A percentile compares a stretch with the other conserved stretches of the same genome.
phyloP scores from a whole-genome alignment of 2,797 vertebrate genomes.

The Tragopan temminckii region DNA sequence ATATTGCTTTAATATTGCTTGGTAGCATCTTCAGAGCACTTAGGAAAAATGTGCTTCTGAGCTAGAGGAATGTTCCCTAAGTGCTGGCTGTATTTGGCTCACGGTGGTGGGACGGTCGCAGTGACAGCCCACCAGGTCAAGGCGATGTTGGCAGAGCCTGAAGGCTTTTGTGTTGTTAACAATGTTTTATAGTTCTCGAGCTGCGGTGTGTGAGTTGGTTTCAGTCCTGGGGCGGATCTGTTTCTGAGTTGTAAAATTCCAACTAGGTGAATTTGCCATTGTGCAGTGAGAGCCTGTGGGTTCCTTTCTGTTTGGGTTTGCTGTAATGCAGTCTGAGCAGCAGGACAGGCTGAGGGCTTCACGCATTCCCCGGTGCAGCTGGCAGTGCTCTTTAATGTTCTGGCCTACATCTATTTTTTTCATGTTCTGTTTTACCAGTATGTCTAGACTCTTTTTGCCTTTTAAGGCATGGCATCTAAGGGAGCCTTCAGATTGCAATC shows the following conservation, averaged over 20 bases:
- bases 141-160: not conserved
- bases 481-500: slow-evolving; percentile 48
- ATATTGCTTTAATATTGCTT: not conserved
- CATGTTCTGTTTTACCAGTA: slow-evolving; percentile 30
- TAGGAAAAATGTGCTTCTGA: not conserved
- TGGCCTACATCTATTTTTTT: not conserved
- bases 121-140: accelerated
- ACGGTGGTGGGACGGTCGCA: not conserved
- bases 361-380: not conserved
- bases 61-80: accelerated
- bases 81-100: not conserved
- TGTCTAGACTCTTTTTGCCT: slow-evolving; percentile 67
- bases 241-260: not conserved
- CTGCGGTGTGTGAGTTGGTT: not conserved
- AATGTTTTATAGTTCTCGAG: not conserved
- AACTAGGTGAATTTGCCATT: not conserved
- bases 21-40: not conserved
- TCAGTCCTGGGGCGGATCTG: not conserved
- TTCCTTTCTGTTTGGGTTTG: not conserved
- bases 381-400: not conserved
- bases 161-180: not conserved
- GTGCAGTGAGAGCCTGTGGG: not conserved
- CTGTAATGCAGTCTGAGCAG: not conserved
- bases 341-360: not conserved
- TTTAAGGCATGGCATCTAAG: slow-evolving; percentile 75